These are phyloP conservation scores for Eulacestoma nigropectus DNA, from an alignment of 2,113 vertebrate genomes.

Conservation along the genomic window DNA sequence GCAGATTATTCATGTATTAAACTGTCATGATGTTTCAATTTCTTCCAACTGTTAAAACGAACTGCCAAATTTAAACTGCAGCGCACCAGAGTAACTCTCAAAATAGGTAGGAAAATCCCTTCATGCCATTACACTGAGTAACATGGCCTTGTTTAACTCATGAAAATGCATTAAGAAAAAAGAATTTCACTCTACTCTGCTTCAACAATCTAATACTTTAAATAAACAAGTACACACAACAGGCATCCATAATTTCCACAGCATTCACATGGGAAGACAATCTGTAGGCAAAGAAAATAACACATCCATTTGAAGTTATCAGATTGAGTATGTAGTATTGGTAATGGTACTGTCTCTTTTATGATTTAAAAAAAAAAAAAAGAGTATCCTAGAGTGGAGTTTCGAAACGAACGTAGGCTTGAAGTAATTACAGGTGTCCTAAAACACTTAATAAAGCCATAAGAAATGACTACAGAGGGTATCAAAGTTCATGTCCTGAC, in stretches of 20 bases:
- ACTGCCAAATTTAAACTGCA: conserved; percentile 57
- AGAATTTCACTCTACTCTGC: neutral
- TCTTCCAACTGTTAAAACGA: conserved; percentile 39
- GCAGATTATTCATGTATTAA: conserved; percentile 47
- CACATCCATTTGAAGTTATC: neutral
- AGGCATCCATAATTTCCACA: neutral
- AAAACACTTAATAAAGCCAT: neutral
- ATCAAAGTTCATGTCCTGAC: neutral
- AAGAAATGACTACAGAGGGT: neutral
- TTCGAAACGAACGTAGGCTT: neutral
- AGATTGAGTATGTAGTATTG: fast-evolving
- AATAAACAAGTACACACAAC: neutral
- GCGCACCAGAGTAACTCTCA: conserved; percentile 35
- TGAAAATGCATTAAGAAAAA: neutral
- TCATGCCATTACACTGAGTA: conserved; percentile 34
- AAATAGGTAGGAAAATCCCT: conserved; percentile 65
- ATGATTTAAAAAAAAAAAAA: neutral
- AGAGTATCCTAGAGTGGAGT: neutral
- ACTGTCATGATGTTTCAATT: conserved; percentile 33
- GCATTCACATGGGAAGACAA: neutral
- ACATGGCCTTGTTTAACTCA: neutral
- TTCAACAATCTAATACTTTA: neutral
- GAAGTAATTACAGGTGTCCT: neutral
- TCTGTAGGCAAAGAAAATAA: neutral
- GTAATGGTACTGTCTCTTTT: neutral